Base-by-base conservation (phyloP, 1,140 invertebrate species). In the Chelonus insularis region DNA sequence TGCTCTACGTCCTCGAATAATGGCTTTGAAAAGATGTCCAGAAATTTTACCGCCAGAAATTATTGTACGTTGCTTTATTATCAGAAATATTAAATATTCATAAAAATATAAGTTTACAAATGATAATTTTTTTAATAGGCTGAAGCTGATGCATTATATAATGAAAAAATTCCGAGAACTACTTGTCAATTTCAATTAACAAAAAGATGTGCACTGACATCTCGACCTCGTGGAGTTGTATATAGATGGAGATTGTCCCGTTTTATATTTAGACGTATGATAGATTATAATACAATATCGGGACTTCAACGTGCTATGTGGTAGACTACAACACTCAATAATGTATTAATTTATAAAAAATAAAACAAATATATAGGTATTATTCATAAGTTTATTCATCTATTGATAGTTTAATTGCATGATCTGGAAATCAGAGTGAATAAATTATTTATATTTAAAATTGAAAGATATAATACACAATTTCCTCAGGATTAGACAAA, bases 241-340 rank as follows among this genome's bases (percentile, higher is more conserved):
- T 67, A 78, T 12, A 85, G 87, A 62, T 97, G 90, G 87, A 85
- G 93, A 68, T 69, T 97, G 34, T 96, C 94, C 73, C 84, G 95
- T 73, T 93, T 96, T 68, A 85, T 94, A 20, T 98, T 91, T 82
- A 86, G 95, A 64, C 84, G 93, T 73, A 78, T 96, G 52, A 92
- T 91, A 1, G 95, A 98, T 83, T 91, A 97, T 77, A 97, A 96
- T 81, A 90, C 92, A 82, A 72, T 97, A 11, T 85, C 90, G 41
- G 94, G 94, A 39, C 86, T 95, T 1, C 93, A 94, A 78, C 83
- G 94, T 77, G 92, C 94, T 16, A 91, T 92, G 80, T 97, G 94
- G 94, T 89, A 82, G 64, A 55, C 1, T 55, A 8, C 8, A 25
- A 6, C 18, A 25, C 2, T 9, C n/a, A 21, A 20, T n/a, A 16